Evolutionary conservation across 2,113 vertebrate genomes (phyloP).

Genomic region (Channa maculata): DNA sequence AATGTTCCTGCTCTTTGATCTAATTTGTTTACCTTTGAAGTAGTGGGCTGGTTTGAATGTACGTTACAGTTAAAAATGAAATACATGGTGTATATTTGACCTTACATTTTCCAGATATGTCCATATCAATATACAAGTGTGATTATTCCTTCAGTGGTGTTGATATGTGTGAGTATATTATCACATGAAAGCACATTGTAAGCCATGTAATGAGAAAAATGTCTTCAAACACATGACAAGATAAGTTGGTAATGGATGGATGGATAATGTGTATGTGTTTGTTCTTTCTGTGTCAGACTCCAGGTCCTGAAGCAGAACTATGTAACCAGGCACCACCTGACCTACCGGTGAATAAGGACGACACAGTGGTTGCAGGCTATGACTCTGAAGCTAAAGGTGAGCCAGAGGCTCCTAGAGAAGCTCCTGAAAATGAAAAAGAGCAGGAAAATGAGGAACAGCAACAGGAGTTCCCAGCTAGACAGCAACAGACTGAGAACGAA

Average conservation of each 20-base stretch:
- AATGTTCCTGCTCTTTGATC: too few relatives aligned
- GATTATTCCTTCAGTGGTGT: background rate
- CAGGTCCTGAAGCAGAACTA: slow-evolving; percentile 33
- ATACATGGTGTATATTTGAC: background rate
- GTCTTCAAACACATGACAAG: background rate
- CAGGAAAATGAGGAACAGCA: slow-evolving; percentile 48
- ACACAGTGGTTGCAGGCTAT: background rate
- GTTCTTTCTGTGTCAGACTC: slow-evolving; percentile 43
- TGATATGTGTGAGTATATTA: background rate
- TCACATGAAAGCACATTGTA: background rate
- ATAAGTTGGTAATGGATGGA: background rate
- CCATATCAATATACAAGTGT: background rate
- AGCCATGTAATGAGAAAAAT: background rate
- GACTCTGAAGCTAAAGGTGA: slow-evolving; percentile 7
- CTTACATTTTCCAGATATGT: slow-evolving; percentile 1
- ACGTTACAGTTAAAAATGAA: slow-evolving; percentile 16
- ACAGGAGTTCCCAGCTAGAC: slow-evolving; percentile 68
- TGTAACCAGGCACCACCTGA: slow-evolving; percentile 27
- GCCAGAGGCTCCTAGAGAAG: slow-evolving; percentile 35
- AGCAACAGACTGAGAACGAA: slow-evolving; percentile 82
- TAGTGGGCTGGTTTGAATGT: too few relatives aligned
- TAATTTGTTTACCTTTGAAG: too few relatives aligned
- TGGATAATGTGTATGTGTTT: background rate
- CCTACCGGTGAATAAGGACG: slow-evolving; percentile 5
- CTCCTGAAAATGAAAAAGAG: slow-evolving; percentile 17